phyloP scores from a whole-genome alignment of 2,797 vertebrate species.

The Spondyliosoma cantharus region DNA sequence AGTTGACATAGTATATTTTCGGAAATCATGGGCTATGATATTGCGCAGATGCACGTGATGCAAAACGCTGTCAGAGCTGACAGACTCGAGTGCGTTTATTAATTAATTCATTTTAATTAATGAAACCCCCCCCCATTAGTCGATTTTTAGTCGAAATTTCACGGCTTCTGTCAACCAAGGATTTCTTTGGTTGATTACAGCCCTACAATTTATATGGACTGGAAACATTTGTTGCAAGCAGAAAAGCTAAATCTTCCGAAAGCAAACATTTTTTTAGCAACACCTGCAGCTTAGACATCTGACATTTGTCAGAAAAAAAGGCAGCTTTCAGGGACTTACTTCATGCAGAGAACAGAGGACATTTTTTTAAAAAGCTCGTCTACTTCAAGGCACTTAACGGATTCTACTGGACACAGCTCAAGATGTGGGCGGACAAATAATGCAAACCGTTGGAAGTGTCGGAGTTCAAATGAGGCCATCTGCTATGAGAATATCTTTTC shows the following conservation, averaged over 20 bases:
- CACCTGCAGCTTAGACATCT: background rate
- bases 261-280: background rate
- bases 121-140: no score
- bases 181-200: no score
- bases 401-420: slow-evolving; percentile 16
- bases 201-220: slow-evolving; percentile 1
- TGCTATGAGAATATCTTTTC: slow-evolving; percentile 15
- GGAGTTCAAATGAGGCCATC: slow-evolving; percentile 29
- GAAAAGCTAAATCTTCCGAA: slow-evolving; percentile 13
- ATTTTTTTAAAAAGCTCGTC: background rate
- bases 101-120: no score
- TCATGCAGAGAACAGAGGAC: slow-evolving; percentile 5
- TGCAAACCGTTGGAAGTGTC: slow-evolving; percentile 10
- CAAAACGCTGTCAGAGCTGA: no score
- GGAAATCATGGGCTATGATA: no score
- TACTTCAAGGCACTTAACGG: slow-evolving; percentile 8
- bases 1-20: no score
- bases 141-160: no score
- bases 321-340: background rate
- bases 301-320: background rate
- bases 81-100: no score
- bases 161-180: no score
- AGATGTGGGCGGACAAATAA: slow-evolving; percentile 17
- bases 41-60: no score
- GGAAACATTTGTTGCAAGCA: slow-evolving; percentile 5